These are phyloP conservation scores for Plecotus auritus DNA, from an alignment of 2,113 vertebrate genomes.

Conservation along the genomic window DNA sequence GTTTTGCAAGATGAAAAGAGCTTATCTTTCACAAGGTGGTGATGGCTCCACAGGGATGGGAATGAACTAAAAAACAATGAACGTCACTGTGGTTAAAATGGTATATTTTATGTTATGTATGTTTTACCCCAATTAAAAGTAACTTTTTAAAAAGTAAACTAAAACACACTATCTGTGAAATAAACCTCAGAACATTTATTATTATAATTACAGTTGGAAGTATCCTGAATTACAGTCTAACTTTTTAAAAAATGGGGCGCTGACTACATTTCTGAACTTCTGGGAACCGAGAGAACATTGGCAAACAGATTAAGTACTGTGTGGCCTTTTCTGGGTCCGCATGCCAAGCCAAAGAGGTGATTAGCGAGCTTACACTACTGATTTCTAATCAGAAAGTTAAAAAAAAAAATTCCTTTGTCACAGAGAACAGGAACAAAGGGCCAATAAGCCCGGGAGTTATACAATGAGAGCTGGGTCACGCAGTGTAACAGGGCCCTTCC, in stretches of 20 bases:
- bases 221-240: not conserved
- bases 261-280: not conserved
- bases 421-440: conserved; percentile 9
- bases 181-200: not conserved
- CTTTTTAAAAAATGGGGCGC: not conserved
- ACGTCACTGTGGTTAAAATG: not conserved
- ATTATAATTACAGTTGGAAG: not conserved
- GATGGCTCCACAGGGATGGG: fast-evolving
- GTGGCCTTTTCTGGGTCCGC: not conserved
- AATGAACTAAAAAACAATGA: not conserved
- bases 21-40: not conserved
- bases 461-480: not conserved
- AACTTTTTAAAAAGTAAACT: not conserved
- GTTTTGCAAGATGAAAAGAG: not conserved
- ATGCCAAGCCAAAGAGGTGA: not conserved
- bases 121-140: not conserved
- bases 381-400: conserved; percentile 39
- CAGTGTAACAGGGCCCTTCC: not conserved
- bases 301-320: not conserved
- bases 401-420: conserved; percentile 21
- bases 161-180: not conserved
- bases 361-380: not conserved
- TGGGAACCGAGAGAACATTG: not conserved
- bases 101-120: not conserved
- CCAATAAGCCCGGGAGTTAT: not conserved